Evolutionary conservation across 2,888 invertebrate species (phyloP).

Genomic region (Acleris literana): DNA sequence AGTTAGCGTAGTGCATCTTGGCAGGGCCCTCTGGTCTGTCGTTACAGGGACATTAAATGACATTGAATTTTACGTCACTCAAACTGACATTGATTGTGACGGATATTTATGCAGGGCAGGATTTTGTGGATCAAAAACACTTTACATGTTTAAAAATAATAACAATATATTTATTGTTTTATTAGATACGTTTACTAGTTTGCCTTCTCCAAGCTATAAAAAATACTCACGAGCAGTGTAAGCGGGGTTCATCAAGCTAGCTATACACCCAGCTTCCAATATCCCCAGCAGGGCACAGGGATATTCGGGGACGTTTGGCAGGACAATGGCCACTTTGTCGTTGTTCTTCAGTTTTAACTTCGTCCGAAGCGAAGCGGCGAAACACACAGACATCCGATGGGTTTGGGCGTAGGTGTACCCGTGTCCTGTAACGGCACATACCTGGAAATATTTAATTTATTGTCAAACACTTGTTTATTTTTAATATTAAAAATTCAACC

Average conservation of each 20-base stretch:
- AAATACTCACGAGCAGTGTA: conserved; percentile 65
- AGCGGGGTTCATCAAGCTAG: conserved; percentile 88
- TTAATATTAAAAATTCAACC: too few relatives aligned
- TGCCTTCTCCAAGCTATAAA: neutral
- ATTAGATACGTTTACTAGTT: too few relatives aligned
- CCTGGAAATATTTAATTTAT: conserved; percentile 71
- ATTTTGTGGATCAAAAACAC: too few relatives aligned
- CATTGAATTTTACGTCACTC: too few relatives aligned
- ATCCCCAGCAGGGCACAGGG: conserved; percentile 86
- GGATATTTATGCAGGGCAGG: too few relatives aligned
- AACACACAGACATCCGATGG: conserved; percentile 83
- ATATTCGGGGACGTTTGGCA: conserved; percentile 91
- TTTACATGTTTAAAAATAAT: too few relatives aligned
- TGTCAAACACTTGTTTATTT: too few relatives aligned
- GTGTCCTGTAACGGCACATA: conserved; percentile 88
- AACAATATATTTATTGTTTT: too few relatives aligned
- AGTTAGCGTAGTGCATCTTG: too few relatives aligned
- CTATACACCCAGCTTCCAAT: conserved; percentile 86
- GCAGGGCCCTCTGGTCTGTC: too few relatives aligned
- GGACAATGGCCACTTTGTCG: conserved; percentile 87
- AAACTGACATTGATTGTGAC: too few relatives aligned
- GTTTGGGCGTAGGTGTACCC: conserved; percentile 88
- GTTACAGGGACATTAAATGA: too few relatives aligned
- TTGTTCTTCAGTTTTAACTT: conserved; percentile 86
- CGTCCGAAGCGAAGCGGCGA: conserved; percentile 86